Base-by-base conservation (phyloP, 2,113 vertebrate genomes). In the Corvus cornix region DNA sequence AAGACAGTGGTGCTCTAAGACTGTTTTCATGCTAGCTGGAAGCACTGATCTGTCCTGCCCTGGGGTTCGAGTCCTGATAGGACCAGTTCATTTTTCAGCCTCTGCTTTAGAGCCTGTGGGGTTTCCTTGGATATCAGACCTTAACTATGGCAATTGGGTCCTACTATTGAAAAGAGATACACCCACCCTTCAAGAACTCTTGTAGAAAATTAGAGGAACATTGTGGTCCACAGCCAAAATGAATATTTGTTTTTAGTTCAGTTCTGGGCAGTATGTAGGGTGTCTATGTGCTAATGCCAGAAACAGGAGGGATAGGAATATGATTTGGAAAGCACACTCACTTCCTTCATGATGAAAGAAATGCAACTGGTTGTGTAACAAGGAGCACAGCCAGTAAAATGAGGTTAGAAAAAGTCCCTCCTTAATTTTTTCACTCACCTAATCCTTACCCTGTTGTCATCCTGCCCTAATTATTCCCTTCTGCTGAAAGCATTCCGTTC, bases 401-500 rank as follows among this genome's bases (percentile, higher is more conserved):
- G 31, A 91, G 31, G 31, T 62, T 89, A 39, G 44, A 55, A 82
- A 28, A 37, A 49, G 18, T 49, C 37, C 31, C 31, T 53, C 44
- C 37, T 88, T 66, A 35, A 46, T 44, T 76, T 46, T 78, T 84
- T 41, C 44, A 81, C 56, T 67, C 12, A 72, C 76, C 64, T 37
- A 39, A 39, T 85, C 67, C 43, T 58, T 85, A 58, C 48, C 73
- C 55, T 62, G 20, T 60, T 95, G 84, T 62, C 85, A 60, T 87
- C 68, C 69, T 73, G 44, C 55, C 74, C 13, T 70, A 75, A 66
- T 69, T 94, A 13, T 44, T 76, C 84, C 76, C 39, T 86, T 78
- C 68, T 89, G 17, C 62, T 89, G 53, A 86, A 92, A 64, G 41
- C n/a, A 51, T 95, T 95, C 83, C 20, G 15, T 95, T 90, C 82